Evolutionary conservation across 30 jellyfish, hydroid and myxozoan genomes (phyloP).

Genomic region (Chrysaora quinquecirrha): DNA sequence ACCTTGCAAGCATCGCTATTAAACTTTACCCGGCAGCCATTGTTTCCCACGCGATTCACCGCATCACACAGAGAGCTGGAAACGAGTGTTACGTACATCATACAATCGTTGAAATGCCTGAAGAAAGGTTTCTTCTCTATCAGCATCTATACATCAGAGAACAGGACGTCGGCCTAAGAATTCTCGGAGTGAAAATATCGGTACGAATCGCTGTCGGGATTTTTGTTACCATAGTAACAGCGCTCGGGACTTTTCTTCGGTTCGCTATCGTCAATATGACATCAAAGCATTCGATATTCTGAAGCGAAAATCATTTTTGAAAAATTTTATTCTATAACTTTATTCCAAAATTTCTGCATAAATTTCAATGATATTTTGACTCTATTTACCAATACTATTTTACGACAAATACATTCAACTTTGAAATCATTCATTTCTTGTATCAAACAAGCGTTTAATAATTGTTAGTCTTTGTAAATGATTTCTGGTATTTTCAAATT

Average conservation of each 20-base stretch:
- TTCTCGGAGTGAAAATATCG: conserved; percentile 75
- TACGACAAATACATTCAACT: too few relatives aligned
- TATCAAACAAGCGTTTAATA: too few relatives aligned
- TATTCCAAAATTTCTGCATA: too few relatives aligned
- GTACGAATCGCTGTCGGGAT: conserved; percentile 76
- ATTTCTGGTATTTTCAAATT: too few relatives aligned
- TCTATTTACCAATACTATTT: too few relatives aligned
- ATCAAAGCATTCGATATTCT: conserved; percentile 19
- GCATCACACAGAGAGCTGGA: conserved; percentile 61
- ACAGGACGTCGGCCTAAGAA: conserved; percentile 63
- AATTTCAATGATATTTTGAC: too few relatives aligned
- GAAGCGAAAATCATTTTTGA: background rate
- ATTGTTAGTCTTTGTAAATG: too few relatives aligned
- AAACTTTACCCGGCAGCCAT: conserved; percentile 85
- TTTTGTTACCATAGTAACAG: conserved; percentile 68
- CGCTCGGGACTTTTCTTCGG: conserved; percentile 60
- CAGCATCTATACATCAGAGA: conserved; percentile 64
- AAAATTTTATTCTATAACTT: background rate
- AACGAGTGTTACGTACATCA: conserved; percentile 52
- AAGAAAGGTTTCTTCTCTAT: conserved; percentile 63
- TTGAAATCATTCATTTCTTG: too few relatives aligned
- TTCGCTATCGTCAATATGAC: conserved; percentile 47
- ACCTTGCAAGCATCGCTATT: conserved; percentile 69
- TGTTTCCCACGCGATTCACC: conserved; percentile 65
- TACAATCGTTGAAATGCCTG: conserved; percentile 49